A percentile compares a stretch with the other conserved stretches of the same genome.
Evolutionary conservation across 2,113 vertebrate species (phyloP).

Genomic region (Vulpes lagopus): DNA sequence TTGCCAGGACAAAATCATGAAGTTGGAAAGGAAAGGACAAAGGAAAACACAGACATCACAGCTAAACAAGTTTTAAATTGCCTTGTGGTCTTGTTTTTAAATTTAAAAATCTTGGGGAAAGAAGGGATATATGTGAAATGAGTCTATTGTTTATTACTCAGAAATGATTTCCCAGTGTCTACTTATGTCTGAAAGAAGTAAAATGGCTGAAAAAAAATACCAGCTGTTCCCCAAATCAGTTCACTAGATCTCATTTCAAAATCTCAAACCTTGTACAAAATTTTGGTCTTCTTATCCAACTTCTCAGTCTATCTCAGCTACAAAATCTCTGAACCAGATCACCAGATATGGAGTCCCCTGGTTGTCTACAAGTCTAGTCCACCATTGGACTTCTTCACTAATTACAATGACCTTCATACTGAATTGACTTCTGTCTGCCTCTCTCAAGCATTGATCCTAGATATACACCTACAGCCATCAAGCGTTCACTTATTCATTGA

Average conservation of each 20-base stretch:
- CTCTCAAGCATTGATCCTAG: not conserved
- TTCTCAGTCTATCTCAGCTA: not conserved
- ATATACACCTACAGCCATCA: not conserved
- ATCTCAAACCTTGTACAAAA: not conserved
- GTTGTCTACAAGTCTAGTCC: not conserved
- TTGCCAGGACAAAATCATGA: constrained; percentile 65
- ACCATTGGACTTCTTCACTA: not conserved
- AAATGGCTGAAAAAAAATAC: not conserved
- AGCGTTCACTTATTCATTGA: not conserved
- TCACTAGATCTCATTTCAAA: constrained; percentile 9
- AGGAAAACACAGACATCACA: constrained; percentile 30
- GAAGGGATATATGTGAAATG: not conserved
- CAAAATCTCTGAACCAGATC: constrained; percentile 20
- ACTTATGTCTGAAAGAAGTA: constrained; percentile 46
- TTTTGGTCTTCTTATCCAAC: not conserved
- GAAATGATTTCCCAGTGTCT: constrained; percentile 45
- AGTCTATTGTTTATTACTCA: not conserved
- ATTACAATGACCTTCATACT: not conserved
- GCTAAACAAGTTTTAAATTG: constrained; percentile 29
- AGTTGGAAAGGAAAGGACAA: not conserved
- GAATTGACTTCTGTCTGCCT: not conserved
- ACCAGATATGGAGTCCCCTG: not conserved
- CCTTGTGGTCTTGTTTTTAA: not conserved
- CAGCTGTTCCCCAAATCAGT: not conserved
- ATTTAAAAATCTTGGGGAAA: not conserved